Base-by-base conservation (phyloP, 2,113 vertebrate species). In the Sorex fumeus region DNA sequence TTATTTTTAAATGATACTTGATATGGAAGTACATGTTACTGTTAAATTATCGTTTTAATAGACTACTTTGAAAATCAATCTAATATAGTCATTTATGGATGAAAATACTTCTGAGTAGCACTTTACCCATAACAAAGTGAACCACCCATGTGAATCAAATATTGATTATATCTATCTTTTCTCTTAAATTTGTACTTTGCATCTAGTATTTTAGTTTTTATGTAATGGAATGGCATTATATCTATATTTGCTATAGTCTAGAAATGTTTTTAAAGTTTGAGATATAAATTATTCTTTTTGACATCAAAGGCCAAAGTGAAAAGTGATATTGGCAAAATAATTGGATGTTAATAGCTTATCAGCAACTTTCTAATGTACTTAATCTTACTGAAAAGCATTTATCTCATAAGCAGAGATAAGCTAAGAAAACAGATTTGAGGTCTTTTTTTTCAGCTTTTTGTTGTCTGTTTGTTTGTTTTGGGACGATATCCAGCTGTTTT, bases 1-100 rank as follows among this genome's bases (percentile, higher is more conserved):
- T 94, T 40, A 40, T 97, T 96, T 87, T 94, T 57, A 8, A 87
- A 67, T 96, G 93, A 83, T 88, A 91, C 90, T 95, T 96, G 6
- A 0, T 89, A 95, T 95, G 77, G 19, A 21, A 83, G 1, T 47
- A 90, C 93, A 87, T 7, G 81, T 94, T 96, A 74, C 88, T 93
- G 53, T 77, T 84, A 53, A 95, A 95, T 90, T 94, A 72, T 25
- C 76, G n/a, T 89, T 90, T 25, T 27, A 94, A 96, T 93, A 70
- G 87, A 96, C 92, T 81, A 81, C 53, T 80, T 97, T 1, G 87
- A 90, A 97, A 97, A 94, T 94, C 21, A 34, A 57, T 0, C 88
- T 0, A 12, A 91, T 71, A 90, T 90, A 79, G 71, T 9, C 71
- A 95, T 90, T 96, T 62, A 90, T 92, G 92, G 88, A 93, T 94